Evolutionary conservation across 2,888 invertebrate genomes (phyloP), one percentile per base, ranked within the genome.

Genomic region (Drosophila kambysellisi): DNA sequence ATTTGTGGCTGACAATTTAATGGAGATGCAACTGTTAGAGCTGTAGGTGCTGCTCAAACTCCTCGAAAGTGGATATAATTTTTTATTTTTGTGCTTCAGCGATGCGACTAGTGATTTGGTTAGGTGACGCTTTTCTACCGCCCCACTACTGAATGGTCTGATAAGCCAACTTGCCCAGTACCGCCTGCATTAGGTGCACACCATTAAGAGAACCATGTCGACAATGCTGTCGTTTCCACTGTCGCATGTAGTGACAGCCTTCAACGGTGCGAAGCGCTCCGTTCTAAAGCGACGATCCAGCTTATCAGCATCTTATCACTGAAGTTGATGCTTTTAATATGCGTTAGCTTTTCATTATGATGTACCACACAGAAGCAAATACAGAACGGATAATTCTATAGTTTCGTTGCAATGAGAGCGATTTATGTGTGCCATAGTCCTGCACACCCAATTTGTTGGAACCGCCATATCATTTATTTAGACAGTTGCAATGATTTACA

Each of bases 361-460:
- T 25, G 1, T 25, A 25, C n/a, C n/a, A n/a, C n/a, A n/a, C n/a
- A n/a, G n/a, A n/a, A n/a, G n/a, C n/a, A n/a, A n/a, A n/a, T n/a
- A n/a, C n/a, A n/a, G n/a, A n/a, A n/a, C n/a, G n/a, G n/a, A 25
- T 25, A 25, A 32, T 4, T 70, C 61, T 0, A 91, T 63, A 5
- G 52, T 67, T 1, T 96, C 96, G 0, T 93, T 93, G 30, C 96
- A 93, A 63, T 94, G 93, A 59, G 95, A 95, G 1, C 70, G 65
- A 12, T 82, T 87, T 76, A 96, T 95, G 72, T 94, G 94, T 94
- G 94, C 96, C 96, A 58, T 88, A 89, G 17, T 95, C 95, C 41
- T 94, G 94, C 95, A 96, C 95, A 32, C 95, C 95, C 8, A 95
- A 89, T 81, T 95, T 93, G 41, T 86, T 33, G 4, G 12, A 32